Conservation (phyloP, 2,888 invertebrate species). For the Sturmia bella region DNA sequence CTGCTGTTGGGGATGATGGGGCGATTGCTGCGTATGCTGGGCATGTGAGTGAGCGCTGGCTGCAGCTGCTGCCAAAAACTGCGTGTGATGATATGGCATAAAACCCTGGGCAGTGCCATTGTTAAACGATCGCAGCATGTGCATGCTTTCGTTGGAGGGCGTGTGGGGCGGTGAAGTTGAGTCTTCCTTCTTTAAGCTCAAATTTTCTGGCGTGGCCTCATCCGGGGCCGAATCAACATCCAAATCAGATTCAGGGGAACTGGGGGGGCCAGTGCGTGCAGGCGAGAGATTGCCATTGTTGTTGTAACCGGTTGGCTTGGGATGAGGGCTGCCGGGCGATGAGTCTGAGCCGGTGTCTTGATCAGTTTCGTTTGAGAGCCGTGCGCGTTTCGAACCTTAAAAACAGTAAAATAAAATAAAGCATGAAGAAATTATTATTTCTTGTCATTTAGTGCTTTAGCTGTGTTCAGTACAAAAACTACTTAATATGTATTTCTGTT, state of each 20-base stretch:
- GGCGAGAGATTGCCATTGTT: slow-evolving; percentile 80
- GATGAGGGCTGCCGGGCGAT: slow-evolving; percentile 81
- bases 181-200: slow-evolving; percentile 88
- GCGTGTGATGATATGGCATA: slow-evolving; percentile 82
- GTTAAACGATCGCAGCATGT: slow-evolving; percentile 78
- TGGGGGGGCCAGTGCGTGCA: slow-evolving; percentile 81
- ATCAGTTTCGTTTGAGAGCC: slow-evolving; percentile 81
- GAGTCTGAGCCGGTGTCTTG: slow-evolving; percentile 82
- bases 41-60: slow-evolving; percentile 74
- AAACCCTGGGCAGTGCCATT: slow-evolving; percentile 81
- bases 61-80: slow-evolving; percentile 71
- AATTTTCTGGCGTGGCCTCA: slow-evolving; percentile 89
- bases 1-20: slow-evolving; percentile 73
- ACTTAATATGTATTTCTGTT: slow-evolving; percentile 14
- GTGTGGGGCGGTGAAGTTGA: slow-evolving; percentile 82
- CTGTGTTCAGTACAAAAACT: slow-evolving; percentile 9
- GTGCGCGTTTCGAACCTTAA: slow-evolving; percentile 81
- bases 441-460: slow-evolving; percentile 13
- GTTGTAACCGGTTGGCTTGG: slow-evolving; percentile 75
- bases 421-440: background rate
- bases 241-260: slow-evolving; percentile 82
- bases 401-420: slow-evolving; percentile 39
- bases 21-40: slow-evolving; percentile 70
- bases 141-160: slow-evolving; percentile 79
- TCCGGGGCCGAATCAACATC: slow-evolving; percentile 82